These are phyloP conservation scores for Lysandra bellargus DNA, from an alignment of 2,888 invertebrate genomes.

Conservation along the genomic window DNA sequence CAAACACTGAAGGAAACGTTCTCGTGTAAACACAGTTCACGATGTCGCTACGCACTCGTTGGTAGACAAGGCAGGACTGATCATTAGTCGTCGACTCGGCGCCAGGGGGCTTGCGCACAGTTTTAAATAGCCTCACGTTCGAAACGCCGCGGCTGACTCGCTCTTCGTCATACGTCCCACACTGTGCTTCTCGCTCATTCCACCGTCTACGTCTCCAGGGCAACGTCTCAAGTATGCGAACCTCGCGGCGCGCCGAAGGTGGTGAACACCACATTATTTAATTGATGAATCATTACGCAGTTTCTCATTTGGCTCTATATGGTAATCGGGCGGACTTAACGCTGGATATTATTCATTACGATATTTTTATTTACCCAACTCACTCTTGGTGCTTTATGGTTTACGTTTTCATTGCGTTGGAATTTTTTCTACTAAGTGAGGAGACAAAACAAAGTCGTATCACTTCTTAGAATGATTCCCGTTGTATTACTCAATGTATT, in stretches of 20 bases:
- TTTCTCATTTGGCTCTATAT: slow-evolving; percentile 65
- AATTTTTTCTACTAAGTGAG: background rate
- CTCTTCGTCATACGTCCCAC: slow-evolving; percentile 74
- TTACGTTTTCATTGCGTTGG: background rate
- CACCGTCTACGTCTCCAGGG: slow-evolving; percentile 53
- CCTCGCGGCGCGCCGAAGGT: slow-evolving; percentile 39
- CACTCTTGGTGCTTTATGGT: slow-evolving; percentile 48
- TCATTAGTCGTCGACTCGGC: slow-evolving; percentile 78
- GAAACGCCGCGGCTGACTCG: slow-evolving; percentile 61
- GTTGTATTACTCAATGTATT: background rate
- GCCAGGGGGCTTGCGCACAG: slow-evolving; percentile 79
- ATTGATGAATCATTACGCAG: slow-evolving; percentile 70
- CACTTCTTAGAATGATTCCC: background rate
- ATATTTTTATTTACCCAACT: slow-evolving; percentile 49
- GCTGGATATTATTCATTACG: slow-evolving; percentile 55
- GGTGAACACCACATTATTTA: slow-evolving; percentile 57
- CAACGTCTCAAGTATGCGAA: slow-evolving; percentile 39
- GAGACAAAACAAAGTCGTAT: background rate
- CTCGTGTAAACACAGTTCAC: slow-evolving; percentile 74
- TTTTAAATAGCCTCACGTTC: slow-evolving; percentile 80
- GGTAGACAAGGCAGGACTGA: slow-evolving; percentile 77
- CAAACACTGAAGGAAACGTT: slow-evolving; percentile 72
- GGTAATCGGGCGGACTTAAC: slow-evolving; percentile 51
- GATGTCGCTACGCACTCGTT: slow-evolving; percentile 65
- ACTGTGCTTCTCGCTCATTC: slow-evolving; percentile 78